Evolutionary conservation across 1,140 invertebrate genomes (phyloP), one percentile per base, ranked within the genome.

Genomic region (Drosophila mayri): DNA sequence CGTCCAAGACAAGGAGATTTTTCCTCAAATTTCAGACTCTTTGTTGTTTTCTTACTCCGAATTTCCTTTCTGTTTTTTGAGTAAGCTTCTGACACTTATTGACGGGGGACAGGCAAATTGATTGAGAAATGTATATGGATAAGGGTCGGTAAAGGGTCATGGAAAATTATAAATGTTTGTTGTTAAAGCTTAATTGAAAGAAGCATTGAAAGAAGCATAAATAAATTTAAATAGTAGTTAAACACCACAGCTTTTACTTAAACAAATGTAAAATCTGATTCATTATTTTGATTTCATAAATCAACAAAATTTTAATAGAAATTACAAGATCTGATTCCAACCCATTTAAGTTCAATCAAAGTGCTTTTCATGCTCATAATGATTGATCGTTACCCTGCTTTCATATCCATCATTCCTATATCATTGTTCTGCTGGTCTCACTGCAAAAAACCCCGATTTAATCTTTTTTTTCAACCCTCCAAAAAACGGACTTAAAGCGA

Each of bases 371-470:
- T 67, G 30, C 63, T 41, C 20, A 1, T 10, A 44, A 54, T 83
- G 81, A 83, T 83, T 63, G 71, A 83, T 79, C 47, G 63, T 61
- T 22, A 8, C 32, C 62, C 54, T 63, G 49, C 18, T 52, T 60
- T 46, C 38, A 46, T 52, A 79, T 83, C 54, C 60, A 84, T 79
- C 81, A 75, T 58, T 52, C 38, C 30, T 12, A 16, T 30, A 55
- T 43, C 20, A 65, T 43, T 65, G 52, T 55, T 38, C 2, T 55
- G 20, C 37, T 65, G 46, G 46, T 52, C n/a, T 30, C 46, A 16
- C 3, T 18, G 14, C n/a, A 62, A 64, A 38, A 67, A 67, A 18
- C 6, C 18, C 20, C 38, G 47, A 67, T 55, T 54, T 38, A 70
- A 70, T 70, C 66, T 38, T 44, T 38, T 70, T 67, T 67, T 77